Percentiles rank a stretch among this genome's conserved stretches.
Conservation (phyloP, 2,888 invertebrate genomes). For the Lordiphosa andalusiaca region DNA sequence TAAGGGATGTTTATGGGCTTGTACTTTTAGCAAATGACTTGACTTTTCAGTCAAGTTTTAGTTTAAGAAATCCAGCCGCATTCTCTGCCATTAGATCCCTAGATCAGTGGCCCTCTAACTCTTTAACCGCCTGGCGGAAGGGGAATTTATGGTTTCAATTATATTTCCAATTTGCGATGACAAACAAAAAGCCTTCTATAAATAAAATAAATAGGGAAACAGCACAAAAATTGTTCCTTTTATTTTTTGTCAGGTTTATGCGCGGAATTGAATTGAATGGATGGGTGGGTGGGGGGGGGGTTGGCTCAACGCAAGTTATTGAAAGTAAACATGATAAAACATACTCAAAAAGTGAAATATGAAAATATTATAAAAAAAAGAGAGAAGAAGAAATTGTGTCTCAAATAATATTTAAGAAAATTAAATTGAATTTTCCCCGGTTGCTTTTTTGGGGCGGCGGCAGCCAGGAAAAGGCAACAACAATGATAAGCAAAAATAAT, state of each 20-base stretch:
- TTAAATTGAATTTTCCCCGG: constrained; percentile 71
- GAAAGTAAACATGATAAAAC: constrained; percentile 75
- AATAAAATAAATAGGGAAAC: constrained; percentile 71
- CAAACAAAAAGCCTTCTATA: constrained; percentile 72
- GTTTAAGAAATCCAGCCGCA: constrained; percentile 18
- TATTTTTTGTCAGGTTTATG: constrained; percentile 62
- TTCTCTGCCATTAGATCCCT: no score
- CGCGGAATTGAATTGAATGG: constrained; percentile 52
- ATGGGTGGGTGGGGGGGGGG: neutral
- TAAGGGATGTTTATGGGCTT: constrained; percentile 52
- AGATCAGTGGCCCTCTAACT: constrained; percentile 35
- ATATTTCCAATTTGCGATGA: constrained; percentile 74
- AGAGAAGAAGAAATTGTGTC: constrained; percentile 72
- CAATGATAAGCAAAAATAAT: constrained; percentile 73
- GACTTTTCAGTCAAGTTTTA: constrained; percentile 55
- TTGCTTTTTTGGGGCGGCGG: constrained; percentile 26
- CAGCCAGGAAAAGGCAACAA: constrained; percentile 18
- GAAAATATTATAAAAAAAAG: constrained; percentile 46
- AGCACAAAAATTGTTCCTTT: constrained; percentile 40
- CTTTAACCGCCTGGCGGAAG: constrained; percentile 36
- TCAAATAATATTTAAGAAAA: constrained; percentile 76
- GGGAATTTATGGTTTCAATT: constrained; percentile 75
- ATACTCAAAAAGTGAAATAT: constrained; percentile 42
- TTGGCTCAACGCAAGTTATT: constrained; percentile 56
- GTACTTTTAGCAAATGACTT: constrained; percentile 72